Base-by-base conservation (phyloP, 2,113 vertebrate species). In the Ovibos moschatus region DNA sequence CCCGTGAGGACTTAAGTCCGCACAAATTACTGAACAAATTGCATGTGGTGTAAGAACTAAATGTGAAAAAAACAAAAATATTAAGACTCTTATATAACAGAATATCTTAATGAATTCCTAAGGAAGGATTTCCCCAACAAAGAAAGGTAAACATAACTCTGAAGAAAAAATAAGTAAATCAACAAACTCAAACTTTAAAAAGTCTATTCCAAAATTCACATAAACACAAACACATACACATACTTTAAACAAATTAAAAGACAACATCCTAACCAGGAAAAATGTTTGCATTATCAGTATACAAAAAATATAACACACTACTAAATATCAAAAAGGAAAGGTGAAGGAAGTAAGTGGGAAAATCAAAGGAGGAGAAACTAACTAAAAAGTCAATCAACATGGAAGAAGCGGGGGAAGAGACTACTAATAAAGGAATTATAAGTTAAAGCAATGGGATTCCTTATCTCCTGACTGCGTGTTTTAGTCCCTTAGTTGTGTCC, bases 81-180 rank as follows among this genome's bases (percentile, higher is more conserved):
- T 43, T 45, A 47, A 67, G 23, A 33, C 2, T 51, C 6, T 79
- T 95, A 83, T 67, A 67, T 64, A 87, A 81, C 15, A 45, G 25
- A 97, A 9, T 82, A 76, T 50, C 21, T 90, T 90, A 33, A 27
- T 62, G 25, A 92, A 13, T 2, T 60, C 1, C 53, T 64, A 87
- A 82, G 50, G 33, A 58, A 97, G 14, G 79, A 50, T 81, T 94
- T 89, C 21, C 27, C 43, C 30, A 92, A 60, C 1, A 92, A 60
- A 28, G 36, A 17, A 95, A 36, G 6, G 83, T 91, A 94, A 87
- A 58, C 2, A 67, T 11, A 84, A 93, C 8, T 7, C 36, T 84
- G 76, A 88, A 88, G 27, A 6, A 55, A 95, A 96, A 83, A 13
- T 58, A 60, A 83, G 51, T 45, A 91, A 90, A 40, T 55, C 62